phyloP scores from a whole-genome alignment of 2,888 invertebrate genomes.

The Hyppa rectilinea region DNA sequence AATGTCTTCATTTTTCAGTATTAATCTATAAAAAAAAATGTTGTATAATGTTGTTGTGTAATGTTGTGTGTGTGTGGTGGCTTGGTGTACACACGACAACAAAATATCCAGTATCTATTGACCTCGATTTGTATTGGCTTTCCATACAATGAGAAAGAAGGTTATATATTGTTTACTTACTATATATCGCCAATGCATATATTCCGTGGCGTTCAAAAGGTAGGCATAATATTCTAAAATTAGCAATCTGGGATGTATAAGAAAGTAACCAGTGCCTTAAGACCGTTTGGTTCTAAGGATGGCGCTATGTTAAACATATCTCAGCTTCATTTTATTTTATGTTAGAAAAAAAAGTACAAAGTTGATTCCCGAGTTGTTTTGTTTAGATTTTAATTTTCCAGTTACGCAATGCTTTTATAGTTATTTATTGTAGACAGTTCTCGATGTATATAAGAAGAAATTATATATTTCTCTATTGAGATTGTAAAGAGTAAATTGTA shows the following conservation, averaged over 20 bases:
- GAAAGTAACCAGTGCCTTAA: neutral
- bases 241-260: conserved; percentile 1
- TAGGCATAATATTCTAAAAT: conserved; percentile 4
- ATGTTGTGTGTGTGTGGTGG: too few species aligned
- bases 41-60: too few species aligned
- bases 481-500: conserved; percentile 81
- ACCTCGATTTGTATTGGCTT: neutral
- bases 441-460: conserved; percentile 77
- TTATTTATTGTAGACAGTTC: conserved; percentile 76
- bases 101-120: neutral
- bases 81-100: neutral
- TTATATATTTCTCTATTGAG: conserved; percentile 85
- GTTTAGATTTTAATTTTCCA: conserved; percentile 65
- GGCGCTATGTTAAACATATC: conserved; percentile 40
- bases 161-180: neutral
- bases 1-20: neutral
- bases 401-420: conserved; percentile 74
- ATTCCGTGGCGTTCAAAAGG: neutral
- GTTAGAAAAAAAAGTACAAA: conserved; percentile 72
- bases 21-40: neutral
- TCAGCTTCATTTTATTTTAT: conserved; percentile 18
- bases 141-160: neutral
- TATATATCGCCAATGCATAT: neutral
- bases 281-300: neutral
- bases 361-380: conserved; percentile 65